Base-by-base conservation (phyloP, 1,140 invertebrate species). In the Papilio polyxenes region DNA sequence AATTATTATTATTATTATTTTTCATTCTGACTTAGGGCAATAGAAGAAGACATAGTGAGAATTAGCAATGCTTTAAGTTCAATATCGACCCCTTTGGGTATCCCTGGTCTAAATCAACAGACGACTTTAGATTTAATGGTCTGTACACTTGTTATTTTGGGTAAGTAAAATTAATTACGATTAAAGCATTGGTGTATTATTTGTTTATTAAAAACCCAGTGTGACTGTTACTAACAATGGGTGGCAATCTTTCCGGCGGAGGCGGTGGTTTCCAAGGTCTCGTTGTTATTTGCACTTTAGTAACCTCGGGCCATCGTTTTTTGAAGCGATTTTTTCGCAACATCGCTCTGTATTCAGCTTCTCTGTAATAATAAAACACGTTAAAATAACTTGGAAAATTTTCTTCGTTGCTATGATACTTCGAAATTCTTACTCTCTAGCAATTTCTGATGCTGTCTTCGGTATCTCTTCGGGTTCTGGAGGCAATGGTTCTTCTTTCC, bases 251-350 rank as follows among this genome's bases (percentile, higher is more conserved):
- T 77, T 88, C 84, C 0, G 91, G 90, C 9, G 89, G 91, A 20
- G 85, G 84, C 0, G 91, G 91, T 0, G 92, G 91, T 13, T 81
- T 82, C 91, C 91, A 92, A 0, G 86, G 89, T 69, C 83, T 82
- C 0, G 89, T 91, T 9, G 56, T 75, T 11, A 93, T 85, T 72
- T 85, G 84, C 11, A 88, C 87, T 80, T 91, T 92, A 0, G 86
- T 89, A 15, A 93, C 82, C 78, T 92, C 89, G 0, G 92, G 92
- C 92, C 92, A 93, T 3, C 86, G 83, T 0, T 87, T 59, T 51
- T 91, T 93, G 82, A 92, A 93, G 9, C 89, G 81, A 17, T 84
- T 81, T 40, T 85, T 88, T 3, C 92, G 85, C 15, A 89, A 15
- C 77, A 87, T 69, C 0, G 92, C 87, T 75, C 89, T 82, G 40